Percentiles rank a stretch among this genome's conserved stretches.
Evolutionary conservation across 2,797 vertebrate genomes (phyloP).

Genomic region (Hyperoplus immaculatus): DNA sequence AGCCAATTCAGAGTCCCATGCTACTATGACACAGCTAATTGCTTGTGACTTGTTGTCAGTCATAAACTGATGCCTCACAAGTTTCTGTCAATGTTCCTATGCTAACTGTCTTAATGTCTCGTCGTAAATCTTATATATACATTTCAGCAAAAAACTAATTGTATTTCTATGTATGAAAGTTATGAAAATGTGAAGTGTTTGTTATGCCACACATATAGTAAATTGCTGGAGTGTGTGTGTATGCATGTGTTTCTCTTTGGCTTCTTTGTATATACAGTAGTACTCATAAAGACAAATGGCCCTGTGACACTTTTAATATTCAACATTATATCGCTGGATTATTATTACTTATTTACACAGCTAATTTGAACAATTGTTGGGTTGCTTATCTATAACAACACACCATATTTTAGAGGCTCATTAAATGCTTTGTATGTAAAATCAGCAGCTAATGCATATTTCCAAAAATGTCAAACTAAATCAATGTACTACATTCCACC

Average conservation of each 20-base stretch:
- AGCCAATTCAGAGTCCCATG: conserved; percentile 37
- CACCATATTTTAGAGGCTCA: neutral
- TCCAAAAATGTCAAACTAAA: too few relatives aligned
- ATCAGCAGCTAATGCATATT: neutral
- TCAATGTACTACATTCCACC: neutral
- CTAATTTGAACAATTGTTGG: neutral
- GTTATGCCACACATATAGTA: neutral
- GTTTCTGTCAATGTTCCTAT: conserved; percentile 32
- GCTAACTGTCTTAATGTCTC: conserved; percentile 15
- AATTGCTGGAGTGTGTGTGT: neutral
- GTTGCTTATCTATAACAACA: neutral
- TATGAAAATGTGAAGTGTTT: neutral
- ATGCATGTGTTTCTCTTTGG: conserved; percentile 6
- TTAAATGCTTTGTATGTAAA: neutral
- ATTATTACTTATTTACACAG: neutral
- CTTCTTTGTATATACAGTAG: conserved; percentile 1
- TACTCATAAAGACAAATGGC: neutral
- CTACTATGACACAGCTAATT: conserved; percentile 43
- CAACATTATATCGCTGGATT: neutral
- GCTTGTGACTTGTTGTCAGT: conserved; percentile 50
- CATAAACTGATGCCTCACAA: conserved; percentile 18
- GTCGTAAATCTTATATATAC: neutral
- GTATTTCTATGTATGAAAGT: conserved; percentile 3
- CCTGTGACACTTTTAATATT: neutral
- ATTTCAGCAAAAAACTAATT: conserved; percentile 3